These are phyloP conservation scores for Gonioctena quinquepunctata DNA, from an alignment of 1,140 invertebrate genomes.

Conservation along the genomic window DNA sequence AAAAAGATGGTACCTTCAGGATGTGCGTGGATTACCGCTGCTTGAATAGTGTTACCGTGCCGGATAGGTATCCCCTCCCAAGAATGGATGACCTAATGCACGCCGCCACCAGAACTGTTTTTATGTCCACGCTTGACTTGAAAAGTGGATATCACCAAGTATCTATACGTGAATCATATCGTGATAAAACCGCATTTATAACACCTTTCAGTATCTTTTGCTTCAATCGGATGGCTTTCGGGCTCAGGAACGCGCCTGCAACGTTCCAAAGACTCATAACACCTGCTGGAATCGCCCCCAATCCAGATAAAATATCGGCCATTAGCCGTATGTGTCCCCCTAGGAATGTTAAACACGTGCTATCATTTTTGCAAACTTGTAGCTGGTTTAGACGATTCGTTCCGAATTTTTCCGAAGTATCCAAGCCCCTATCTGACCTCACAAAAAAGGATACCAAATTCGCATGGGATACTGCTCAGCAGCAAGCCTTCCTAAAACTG, in stretches of 20 bases:
- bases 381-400: constrained; percentile 32
- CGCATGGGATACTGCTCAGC: constrained; percentile 46
- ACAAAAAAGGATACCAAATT: constrained; percentile 45
- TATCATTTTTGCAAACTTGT: constrained; percentile 21
- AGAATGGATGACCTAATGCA: constrained; percentile 48
- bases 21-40: constrained; percentile 58
- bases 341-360: background rate
- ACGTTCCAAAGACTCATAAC: constrained; percentile 45
- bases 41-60: constrained; percentile 50
- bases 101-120: constrained; percentile 49
- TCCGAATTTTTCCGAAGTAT: constrained; percentile 18
- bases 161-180: constrained; percentile 37
- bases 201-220: constrained; percentile 45
- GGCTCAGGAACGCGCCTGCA: constrained; percentile 42
- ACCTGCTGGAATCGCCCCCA: background rate
- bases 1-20: constrained; percentile 53
- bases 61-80: constrained; percentile 58
- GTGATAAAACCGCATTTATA: constrained; percentile 55
- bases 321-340: background rate
- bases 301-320: background rate
- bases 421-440: constrained; percentile 31
- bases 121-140: constrained; percentile 57
- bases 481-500: constrained; percentile 34
- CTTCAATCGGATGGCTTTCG: constrained; percentile 45
- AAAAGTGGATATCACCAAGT: constrained; percentile 53